phyloP scores from a whole-genome alignment of 2,113 vertebrate genomes.

The Erinaceus europaeus region DNA sequence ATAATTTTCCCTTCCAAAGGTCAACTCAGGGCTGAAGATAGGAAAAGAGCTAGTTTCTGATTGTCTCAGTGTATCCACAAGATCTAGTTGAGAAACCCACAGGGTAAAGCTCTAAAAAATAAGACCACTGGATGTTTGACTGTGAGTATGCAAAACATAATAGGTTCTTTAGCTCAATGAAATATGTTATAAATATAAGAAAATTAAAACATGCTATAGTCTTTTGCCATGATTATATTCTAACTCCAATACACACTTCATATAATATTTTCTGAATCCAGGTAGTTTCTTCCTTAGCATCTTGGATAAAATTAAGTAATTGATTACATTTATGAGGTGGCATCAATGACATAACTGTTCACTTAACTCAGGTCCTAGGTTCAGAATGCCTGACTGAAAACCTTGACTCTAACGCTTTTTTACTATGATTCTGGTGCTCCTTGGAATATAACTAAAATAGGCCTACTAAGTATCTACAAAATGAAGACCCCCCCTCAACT shows the following conservation, averaged over 20 bases:
- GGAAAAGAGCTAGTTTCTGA: slow-evolving; percentile 43
- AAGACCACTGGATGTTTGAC: slow-evolving; percentile 33
- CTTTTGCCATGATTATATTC: background rate
- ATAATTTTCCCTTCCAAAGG: slow-evolving; percentile 62
- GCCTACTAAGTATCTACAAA: too few species aligned
- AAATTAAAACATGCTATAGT: slow-evolving; percentile 37
- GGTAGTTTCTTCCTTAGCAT: background rate
- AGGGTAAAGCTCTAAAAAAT: slow-evolving; percentile 13
- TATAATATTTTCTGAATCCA: slow-evolving; percentile 10
- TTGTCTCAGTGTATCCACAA: background rate
- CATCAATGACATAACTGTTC: background rate
- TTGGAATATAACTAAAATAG: too few species aligned
- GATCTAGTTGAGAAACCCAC: slow-evolving; percentile 43
- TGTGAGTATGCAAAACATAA: slow-evolving; percentile 27
- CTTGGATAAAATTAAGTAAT: slow-evolving; percentile 35
- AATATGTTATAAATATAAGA: slow-evolving; percentile 34
- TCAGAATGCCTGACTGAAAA: slow-evolving; percentile 3
- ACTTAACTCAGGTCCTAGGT: background rate
- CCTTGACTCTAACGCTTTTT: background rate
- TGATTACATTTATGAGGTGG: background rate
- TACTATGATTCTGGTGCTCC: background rate
- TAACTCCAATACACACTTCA: background rate
- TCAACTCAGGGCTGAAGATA: slow-evolving; percentile 62
- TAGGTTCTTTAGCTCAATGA: slow-evolving; percentile 32
- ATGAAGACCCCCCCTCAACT: too few species aligned